Conservation (phyloP, 2,797 vertebrate genomes). For the Enteromius fasciolatus region DNA sequence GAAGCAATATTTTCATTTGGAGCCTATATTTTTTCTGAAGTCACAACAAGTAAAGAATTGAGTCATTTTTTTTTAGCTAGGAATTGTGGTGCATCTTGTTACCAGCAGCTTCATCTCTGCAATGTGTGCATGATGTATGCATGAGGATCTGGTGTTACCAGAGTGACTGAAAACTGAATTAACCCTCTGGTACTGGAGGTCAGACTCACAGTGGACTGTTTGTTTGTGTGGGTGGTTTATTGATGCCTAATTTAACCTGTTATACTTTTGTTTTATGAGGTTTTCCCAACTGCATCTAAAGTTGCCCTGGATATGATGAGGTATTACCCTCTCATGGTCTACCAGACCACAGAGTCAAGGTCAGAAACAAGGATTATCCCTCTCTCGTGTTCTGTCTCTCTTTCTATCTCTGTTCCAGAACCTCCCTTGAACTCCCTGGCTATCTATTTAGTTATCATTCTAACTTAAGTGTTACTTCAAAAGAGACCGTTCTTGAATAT, state of each 20-base stretch:
- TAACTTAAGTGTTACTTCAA: not conserved
- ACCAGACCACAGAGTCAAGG: constrained; percentile 80
- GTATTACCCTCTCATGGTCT: constrained; percentile 75
- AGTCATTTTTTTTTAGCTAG: not conserved
- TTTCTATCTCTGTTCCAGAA: not conserved
- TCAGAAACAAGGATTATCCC: constrained; percentile 74
- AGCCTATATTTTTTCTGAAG: not conserved
- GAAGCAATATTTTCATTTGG: not conserved
- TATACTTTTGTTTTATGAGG: constrained; percentile 78
- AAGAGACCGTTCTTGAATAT: not conserved
- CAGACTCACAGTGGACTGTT: constrained; percentile 20
- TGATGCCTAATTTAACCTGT: constrained; percentile 71
- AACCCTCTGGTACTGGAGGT: constrained; percentile 38
- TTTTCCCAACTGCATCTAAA: constrained; percentile 70
- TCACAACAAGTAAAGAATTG: not conserved
- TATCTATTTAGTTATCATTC: not conserved
- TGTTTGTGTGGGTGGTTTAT: constrained; percentile 29
- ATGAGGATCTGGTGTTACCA: not conserved
- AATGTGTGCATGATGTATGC: not conserved
- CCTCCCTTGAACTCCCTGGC: constrained; percentile 42
- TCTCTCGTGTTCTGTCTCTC: constrained; percentile 34
- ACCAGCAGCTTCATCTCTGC: not conserved
- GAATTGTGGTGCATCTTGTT: not conserved
- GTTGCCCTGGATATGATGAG: constrained; percentile 79
- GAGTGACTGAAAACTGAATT: constrained; percentile 17